A percentile compares a stretch with the other conserved stretches of the same genome.
phyloP scores from a whole-genome alignment of 35 echinoderm and acorn worm genomes.

The Strongylocentrotus purpuratus region DNA sequence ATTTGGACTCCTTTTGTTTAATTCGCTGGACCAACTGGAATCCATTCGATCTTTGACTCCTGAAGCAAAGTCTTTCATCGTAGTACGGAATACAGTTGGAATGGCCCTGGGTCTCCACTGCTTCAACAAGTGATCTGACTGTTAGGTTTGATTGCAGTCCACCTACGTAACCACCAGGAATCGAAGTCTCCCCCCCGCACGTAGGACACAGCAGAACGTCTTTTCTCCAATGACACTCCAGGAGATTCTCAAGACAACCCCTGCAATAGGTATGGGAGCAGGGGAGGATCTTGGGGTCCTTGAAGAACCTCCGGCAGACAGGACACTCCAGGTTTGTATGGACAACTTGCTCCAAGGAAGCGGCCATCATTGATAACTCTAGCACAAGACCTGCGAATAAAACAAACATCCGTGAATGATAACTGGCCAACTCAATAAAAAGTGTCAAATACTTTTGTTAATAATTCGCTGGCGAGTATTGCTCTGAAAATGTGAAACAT shows the following conservation, averaged over 20 bases:
- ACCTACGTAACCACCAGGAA: background rate
- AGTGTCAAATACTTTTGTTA: too few species aligned
- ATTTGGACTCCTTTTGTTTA: background rate
- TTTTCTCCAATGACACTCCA: background rate
- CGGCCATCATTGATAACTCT: too few species aligned
- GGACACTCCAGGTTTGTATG: conserved; percentile 22
- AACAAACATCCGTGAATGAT: too few species aligned
- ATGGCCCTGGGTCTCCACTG: background rate
- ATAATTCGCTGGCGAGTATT: too few species aligned
- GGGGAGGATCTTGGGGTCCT: background rate
- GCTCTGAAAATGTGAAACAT: too few species aligned
- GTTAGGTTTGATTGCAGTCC: background rate
- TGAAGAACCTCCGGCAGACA: background rate
- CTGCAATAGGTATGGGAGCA: background rate
- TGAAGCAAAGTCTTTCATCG: too few species aligned
- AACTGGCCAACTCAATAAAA: too few species aligned
- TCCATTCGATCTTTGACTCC: too few species aligned
- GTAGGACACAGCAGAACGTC: background rate
- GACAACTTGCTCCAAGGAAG: too few species aligned
- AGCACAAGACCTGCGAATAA: too few species aligned
- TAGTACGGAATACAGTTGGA: background rate
- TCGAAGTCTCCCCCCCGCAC: background rate
- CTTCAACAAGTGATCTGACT: background rate
- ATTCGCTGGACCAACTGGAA: too few species aligned
- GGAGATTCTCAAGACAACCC: background rate